These are phyloP conservation scores for Marmota flaviventris DNA, from an alignment of 2,113 vertebrate species.

Conservation along the genomic window DNA sequence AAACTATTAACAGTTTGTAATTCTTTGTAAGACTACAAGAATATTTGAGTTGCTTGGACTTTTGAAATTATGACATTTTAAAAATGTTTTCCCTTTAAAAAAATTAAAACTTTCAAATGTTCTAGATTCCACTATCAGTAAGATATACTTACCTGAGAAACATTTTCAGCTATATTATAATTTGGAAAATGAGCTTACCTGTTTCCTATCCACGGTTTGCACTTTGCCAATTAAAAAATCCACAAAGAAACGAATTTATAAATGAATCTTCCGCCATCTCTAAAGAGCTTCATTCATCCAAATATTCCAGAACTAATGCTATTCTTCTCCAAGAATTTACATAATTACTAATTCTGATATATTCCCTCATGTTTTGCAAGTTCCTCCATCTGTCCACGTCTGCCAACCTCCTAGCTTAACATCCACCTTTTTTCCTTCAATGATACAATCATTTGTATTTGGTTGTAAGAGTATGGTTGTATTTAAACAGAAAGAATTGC, in stretches of 20 bases:
- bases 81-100: neutral
- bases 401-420: neutral
- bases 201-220: neutral
- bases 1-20: constrained; percentile 37
- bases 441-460: neutral
- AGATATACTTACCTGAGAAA: constrained; percentile 19
- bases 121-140: neutral
- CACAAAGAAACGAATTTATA: neutral
- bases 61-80: neutral
- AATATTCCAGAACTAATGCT: neutral
- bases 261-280: neutral
- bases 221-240: neutral
- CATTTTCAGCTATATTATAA: constrained; percentile 4
- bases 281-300: neutral
- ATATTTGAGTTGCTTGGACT: neutral
- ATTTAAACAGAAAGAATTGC: constrained; percentile 1
- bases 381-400: neutral
- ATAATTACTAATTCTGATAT: neutral
- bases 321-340: neutral
- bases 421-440: neutral
- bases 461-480: neutral
- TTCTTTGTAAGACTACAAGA: neutral
- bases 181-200: neutral
- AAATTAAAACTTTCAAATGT: constrained; percentile 31
- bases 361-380: neutral